These are phyloP conservation scores for Acleris literana DNA, from an alignment of 2,888 invertebrate genomes.

Conservation along the genomic window DNA sequence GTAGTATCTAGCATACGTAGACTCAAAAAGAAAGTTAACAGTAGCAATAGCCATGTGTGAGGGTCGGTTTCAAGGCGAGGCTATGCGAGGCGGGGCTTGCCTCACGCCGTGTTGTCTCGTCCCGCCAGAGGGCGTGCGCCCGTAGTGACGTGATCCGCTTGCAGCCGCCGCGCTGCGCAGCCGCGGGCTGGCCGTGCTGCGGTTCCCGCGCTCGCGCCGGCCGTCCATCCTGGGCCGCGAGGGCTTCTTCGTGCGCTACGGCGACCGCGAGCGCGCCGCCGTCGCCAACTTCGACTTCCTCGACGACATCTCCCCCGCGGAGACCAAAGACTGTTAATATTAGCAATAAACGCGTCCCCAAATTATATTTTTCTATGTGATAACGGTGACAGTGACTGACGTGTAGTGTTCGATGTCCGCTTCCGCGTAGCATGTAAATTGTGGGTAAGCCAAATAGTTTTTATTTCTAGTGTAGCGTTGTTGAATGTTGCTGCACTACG, in stretches of 20 bases:
- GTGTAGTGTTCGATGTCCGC: slow-evolving; percentile 49
- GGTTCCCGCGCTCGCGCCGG: slow-evolving; percentile 78
- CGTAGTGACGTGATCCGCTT: slow-evolving; percentile 60
- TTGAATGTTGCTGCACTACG: slow-evolving; percentile 55
- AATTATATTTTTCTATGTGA: slow-evolving; percentile 74
- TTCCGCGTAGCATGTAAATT: slow-evolving; percentile 57
- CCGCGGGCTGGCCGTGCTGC: slow-evolving; percentile 82
- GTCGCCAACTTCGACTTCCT: slow-evolving; percentile 92
- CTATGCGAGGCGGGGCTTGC: slow-evolving; percentile 29
- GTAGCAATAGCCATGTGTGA: slow-evolving; percentile 36
- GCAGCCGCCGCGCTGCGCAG: slow-evolving; percentile 85
- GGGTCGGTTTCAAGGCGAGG: slow-evolving; percentile 47
- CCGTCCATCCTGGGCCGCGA: slow-evolving; percentile 90
- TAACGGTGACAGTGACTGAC: slow-evolving; percentile 41
- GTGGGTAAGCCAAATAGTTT: slow-evolving; percentile 66
- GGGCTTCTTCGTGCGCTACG: slow-evolving; percentile 90
- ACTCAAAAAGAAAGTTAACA: slow-evolving; percentile 2
- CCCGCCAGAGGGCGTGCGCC: slow-evolving; percentile 62
- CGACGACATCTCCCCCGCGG: slow-evolving; percentile 84
- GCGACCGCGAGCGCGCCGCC: slow-evolving; percentile 89
- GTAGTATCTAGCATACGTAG: neutral
- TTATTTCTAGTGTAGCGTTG: slow-evolving; percentile 61
- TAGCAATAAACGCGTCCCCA: slow-evolving; percentile 69
- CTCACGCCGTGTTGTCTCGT: slow-evolving; percentile 65
- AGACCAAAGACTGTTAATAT: slow-evolving; percentile 75